Conservation (phyloP, 1,140 invertebrate genomes). For the Rhopalosiphum padi region DNA sequence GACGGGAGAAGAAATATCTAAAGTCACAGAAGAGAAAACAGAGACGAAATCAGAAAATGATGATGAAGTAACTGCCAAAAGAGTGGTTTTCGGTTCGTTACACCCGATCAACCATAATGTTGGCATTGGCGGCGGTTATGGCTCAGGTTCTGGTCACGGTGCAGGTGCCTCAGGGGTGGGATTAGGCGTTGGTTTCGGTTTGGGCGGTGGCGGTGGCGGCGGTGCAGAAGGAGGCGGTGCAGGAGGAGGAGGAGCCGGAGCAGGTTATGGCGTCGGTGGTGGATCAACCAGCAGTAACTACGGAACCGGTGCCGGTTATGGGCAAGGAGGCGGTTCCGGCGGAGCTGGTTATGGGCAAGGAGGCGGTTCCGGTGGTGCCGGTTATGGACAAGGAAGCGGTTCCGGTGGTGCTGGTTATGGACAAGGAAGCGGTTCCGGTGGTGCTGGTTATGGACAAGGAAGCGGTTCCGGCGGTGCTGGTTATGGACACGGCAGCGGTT, state of each 20-base stretch:
- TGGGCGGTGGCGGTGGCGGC: background rate
- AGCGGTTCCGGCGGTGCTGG: background rate
- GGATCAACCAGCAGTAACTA: background rate
- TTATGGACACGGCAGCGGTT: background rate
- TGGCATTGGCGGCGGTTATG: background rate
- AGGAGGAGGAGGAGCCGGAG: slow-evolving; percentile 1
- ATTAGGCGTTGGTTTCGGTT: background rate
- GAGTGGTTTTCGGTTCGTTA: background rate
- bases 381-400: background rate
- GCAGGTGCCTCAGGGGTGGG: slow-evolving; percentile 60
- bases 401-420: background rate
- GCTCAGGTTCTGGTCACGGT: slow-evolving; percentile 63
- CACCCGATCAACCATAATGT: background rate
- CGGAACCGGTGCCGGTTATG: background rate
- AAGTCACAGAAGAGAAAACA: background rate
- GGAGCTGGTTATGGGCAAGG: background rate
- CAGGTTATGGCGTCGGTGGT: background rate
- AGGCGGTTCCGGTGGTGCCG: background rate
- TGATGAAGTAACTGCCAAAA: slow-evolving; percentile 1
- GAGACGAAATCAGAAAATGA: background rate
- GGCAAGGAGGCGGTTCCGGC: background rate
- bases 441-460: background rate
- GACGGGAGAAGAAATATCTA: background rate
- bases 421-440: background rate
- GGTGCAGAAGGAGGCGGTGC: background rate